Conservation (phyloP, 2,888 invertebrate species). For the Acanthopleura granulata region DNA sequence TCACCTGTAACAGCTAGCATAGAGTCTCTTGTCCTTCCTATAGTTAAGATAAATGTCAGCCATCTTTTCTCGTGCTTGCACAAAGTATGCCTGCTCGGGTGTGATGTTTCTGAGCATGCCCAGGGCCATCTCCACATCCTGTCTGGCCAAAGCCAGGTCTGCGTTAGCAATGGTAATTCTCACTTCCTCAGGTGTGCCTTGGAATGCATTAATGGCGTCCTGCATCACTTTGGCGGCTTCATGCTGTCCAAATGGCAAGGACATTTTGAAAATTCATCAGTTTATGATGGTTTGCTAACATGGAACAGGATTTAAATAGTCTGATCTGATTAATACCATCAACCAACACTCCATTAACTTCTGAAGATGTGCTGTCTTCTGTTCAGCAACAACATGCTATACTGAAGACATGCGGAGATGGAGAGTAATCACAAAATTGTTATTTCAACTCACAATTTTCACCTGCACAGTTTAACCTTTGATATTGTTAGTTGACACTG, state of each 20-base stretch:
- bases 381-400: too few relatives aligned
- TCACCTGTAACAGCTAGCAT: conserved; percentile 83
- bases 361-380: too few relatives aligned
- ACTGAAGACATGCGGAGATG: too few relatives aligned
- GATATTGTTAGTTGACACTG: too few relatives aligned
- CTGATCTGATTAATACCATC: too few relatives aligned
- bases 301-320: too few relatives aligned
- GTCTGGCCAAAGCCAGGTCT: conserved; percentile 84
- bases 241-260: conserved; percentile 64
- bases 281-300: too few relatives aligned
- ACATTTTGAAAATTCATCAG: too few relatives aligned
- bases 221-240: conserved; percentile 88
- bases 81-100: conserved; percentile 87
- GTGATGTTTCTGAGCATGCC: conserved; percentile 82
- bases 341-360: too few relatives aligned
- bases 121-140: conserved; percentile 86
- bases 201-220: conserved; percentile 73
- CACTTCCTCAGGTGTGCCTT: conserved; percentile 87
- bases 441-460: too few relatives aligned
- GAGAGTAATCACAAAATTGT: too few relatives aligned
- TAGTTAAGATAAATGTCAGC: conserved; percentile 91
- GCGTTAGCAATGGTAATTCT: conserved; percentile 87
- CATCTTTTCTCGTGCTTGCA: conserved; percentile 78
- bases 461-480: too few relatives aligned
- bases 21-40: conserved; percentile 87